Base-by-base conservation (phyloP, 2,888 invertebrate species). In the Hybos culiciformis region DNA sequence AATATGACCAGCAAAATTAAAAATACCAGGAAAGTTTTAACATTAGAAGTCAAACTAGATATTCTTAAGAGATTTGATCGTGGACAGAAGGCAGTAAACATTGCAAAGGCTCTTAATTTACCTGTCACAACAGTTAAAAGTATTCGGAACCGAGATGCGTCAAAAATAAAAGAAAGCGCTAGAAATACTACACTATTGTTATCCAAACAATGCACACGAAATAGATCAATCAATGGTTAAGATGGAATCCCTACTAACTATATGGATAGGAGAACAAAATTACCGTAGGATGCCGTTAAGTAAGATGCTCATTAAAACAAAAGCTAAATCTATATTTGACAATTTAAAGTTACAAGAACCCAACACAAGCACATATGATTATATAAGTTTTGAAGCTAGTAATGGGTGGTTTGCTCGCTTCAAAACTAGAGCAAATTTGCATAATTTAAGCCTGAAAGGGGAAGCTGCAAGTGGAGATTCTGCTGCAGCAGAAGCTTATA, bases 391-490 rank as follows among this genome's bases (percentile, higher is more conserved):
- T 31, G 20, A 20, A 29, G 44, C 45, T 20, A 50, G 47, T 39
- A 42, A 45, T 19, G 52, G 54, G 18, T 53, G 53, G 52, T 53
- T 52, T 46, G 51, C 52, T 42, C 45, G 40, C 45, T 51, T 44
- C n/a, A 36, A 20, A 21, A 36, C n/a, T n/a, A 19, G 36, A 19
- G 11, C 5, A 5, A 36, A 36, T 36, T 36, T 36, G 17, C 36
- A 36, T 18, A 36, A 36, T 21, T 19, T 36, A 21, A 36, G n/a
- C 2, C 7, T 36, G 15, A 36, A 36, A 36, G 36, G 21, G 11
- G 36, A 36, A 36, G 36, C 36, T 14, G 21, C 21, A 5, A 36
- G 36, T 21, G 19, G 12, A 11, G 36, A 36, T 36, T 14, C 12
- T n/a, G 6, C 17, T 5, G 36, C 36, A 21, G 40, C 37, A 26